Conservation (phyloP, 2,113 vertebrate genomes). For the Danio rerio region GRCz12tu NC_133180.1:20212501-20213000, state of each 20-base stretch:
- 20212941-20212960: no score
- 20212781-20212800: constrained; percentile 76
- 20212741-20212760: constrained; percentile 73
- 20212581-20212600: constrained; percentile 81
- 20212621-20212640: constrained; percentile 74
- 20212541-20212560: constrained; percentile 70
- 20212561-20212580: constrained; percentile 74
- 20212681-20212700: constrained; percentile 77
- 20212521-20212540: constrained; percentile 72
- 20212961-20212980: no score
- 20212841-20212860: constrained; percentile 76
- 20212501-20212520: constrained; percentile 72
- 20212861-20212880: constrained; percentile 75
- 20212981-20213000: no score
- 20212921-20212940: background rate
- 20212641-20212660: constrained; percentile 79
- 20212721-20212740: constrained; percentile 71
- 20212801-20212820: constrained; percentile 67
- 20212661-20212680: constrained; percentile 78
- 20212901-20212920: background rate
- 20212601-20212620: constrained; percentile 69
- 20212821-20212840: constrained; percentile 67
- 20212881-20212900: constrained; percentile 77
- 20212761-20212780: constrained; percentile 71
- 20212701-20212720: constrained; percentile 62